Evolutionary conservation across 2,797 vertebrate genomes (phyloP), one percentile per base, ranked within the genome.

Genomic region (Ctenosaura bakeri): DNA sequence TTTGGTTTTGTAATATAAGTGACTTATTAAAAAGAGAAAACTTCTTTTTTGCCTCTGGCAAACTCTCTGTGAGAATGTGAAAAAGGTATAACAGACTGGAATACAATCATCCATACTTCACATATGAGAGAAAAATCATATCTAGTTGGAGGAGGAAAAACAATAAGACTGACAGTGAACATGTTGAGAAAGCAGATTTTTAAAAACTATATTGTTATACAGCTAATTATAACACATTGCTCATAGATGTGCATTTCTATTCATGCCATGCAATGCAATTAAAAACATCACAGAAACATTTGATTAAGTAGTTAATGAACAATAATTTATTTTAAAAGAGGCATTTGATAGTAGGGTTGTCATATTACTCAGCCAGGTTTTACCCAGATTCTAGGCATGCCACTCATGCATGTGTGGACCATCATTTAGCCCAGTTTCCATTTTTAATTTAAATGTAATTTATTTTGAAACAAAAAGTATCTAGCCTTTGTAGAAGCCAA

Each of bases 71-170:
- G 20, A 92, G 86, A 94, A 88, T 87, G 85, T 0, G 0, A 92
- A 95, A 94, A 80, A 92, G 93, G 79, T 84, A 90, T 90, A 91
- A 83, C 89, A 90, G 90, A 95, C 92, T 87, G 88, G 94, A 96
- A 90, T 16, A 71, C 93, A 95, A 93, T 90, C 95, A 94, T 93
- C 94, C 93, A 95, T 13, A 73, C 95, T 95, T 95, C 92, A 85
- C 94, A 92, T 80, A 92, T 95, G 89, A 88, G 92, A 92, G 92
- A 92, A 96, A 24, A 0, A 77, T 94, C 91, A 92, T 94, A 94
- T 87, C 91, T 89, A 84, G 29, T 90, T 92, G 90, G 86, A 92
- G 93, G 10, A 69, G 42, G 62, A 91, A 89, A 93, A 66, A 95
- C 81, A 80, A 52, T 59, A 92, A 93, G 93, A 97, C 94, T 92